Base-by-base conservation (phyloP, 2,888 invertebrate genomes). In the Mamestra brassicae region DNA sequence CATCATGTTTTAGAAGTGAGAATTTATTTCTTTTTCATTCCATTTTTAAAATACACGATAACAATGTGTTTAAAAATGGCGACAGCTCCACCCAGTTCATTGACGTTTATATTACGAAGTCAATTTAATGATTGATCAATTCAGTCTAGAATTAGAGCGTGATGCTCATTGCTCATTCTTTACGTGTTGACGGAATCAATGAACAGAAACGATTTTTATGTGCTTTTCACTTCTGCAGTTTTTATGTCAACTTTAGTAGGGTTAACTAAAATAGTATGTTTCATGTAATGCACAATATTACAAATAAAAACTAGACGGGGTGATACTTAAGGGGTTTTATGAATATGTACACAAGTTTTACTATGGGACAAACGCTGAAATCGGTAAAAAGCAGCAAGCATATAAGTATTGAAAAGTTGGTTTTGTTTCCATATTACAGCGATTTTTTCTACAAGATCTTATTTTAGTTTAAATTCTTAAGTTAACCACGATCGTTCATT, bases 111-210 rank as follows among this genome's bases (percentile, higher is more conserved):
- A 68, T 67, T 26, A 67, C 66, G 11, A 65, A 83, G 60, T 74
- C 69, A 75, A 11, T 68, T 47, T 47, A 67, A 36, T 76, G 76
- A 76, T 72, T 69, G 57, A 84, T 71, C 72, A 67, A 80, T 82
- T 84, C 72, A 70, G 10, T 76, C 54, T 72, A 76, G 71, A 80
- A 82, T 70, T 68, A 55, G 81, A 84, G 76, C 81, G 70, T 82
- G 71, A 58, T 67, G 26, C 54, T 63, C 55, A 65, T 78, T 67
- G 26, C 54, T 63, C 55, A 65, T 78, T 69, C 47, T 70, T 80
- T 57, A 66, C 38, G 65, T 57, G 72, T 72, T 72, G 71, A 54
- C 54, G 63, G 47, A 81, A 57, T 64, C 76, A 72, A 54, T 82
- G 36, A 55, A 84, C 60, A 47, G 76, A 58, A 72, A 80, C 76